Evolutionary conservation across 2,797 vertebrate genomes (phyloP).

Genomic region (Dermochelys coriacea): DNA sequence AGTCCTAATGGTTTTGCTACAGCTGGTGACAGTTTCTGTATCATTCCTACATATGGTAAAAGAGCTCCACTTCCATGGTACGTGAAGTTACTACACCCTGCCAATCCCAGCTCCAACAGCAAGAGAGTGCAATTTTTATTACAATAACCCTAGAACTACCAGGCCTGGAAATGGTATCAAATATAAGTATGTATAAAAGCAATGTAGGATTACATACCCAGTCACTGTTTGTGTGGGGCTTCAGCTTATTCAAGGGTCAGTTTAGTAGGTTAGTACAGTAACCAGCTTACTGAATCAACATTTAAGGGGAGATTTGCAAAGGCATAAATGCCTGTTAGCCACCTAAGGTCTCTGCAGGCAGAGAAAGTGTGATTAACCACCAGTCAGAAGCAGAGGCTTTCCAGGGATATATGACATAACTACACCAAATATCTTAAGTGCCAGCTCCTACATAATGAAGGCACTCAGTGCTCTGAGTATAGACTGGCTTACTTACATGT

Average conservation of each 20-base stretch:
- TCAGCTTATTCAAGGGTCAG: background rate
- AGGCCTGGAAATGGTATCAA: background rate
- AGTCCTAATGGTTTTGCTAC: background rate
- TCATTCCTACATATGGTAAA: conserved; percentile 20
- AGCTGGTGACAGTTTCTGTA: conserved; percentile 1
- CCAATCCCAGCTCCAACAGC: background rate
- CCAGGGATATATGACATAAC: background rate
- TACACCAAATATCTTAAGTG: background rate
- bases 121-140: conserved; percentile 1
- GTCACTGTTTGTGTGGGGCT: background rate
- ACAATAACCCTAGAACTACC: background rate
- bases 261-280: background rate
- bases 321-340: background rate
- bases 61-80: background rate
- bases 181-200: background rate
- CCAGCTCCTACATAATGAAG: background rate
- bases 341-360: background rate
- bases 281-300: background rate
- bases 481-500: background rate
- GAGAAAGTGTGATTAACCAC: background rate
- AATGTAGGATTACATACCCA: background rate
- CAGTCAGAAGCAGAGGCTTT: background rate
- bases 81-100: background rate
- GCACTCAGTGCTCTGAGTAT: background rate
- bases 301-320: background rate